phyloP scores from a whole-genome alignment of 2,888 invertebrate species.

The Nycteola revayana region DNA sequence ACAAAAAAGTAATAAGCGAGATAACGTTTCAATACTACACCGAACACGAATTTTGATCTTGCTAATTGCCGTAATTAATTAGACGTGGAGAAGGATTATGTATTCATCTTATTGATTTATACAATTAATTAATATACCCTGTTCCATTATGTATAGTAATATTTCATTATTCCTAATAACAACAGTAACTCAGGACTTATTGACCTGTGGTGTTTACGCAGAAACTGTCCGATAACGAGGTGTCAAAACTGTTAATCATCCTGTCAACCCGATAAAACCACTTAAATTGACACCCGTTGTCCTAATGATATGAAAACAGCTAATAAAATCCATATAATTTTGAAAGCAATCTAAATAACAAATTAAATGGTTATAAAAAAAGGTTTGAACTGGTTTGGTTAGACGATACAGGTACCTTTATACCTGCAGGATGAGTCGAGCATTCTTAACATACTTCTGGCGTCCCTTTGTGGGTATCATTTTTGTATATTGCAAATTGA shows the following conservation, averaged over 20 bases:
- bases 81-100: background rate
- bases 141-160: no score
- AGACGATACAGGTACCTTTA: slow-evolving; percentile 25
- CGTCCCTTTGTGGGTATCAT: slow-evolving; percentile 19
- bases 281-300: slow-evolving; percentile 19
- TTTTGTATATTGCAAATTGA: slow-evolving; percentile 15
- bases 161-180: no score
- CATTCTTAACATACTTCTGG: slow-evolving; percentile 42
- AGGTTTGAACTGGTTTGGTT: slow-evolving; percentile 30
- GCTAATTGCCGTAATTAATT: background rate
- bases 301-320: slow-evolving; percentile 25
- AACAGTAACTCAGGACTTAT: no score
- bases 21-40: slow-evolving; percentile 1
- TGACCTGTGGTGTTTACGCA: no score
- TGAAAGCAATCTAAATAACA: slow-evolving; percentile 26
- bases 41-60: background rate
- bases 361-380: slow-evolving; percentile 23
- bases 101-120: no score
- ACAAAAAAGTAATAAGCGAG: slow-evolving; percentile 7
- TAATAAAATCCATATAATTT: slow-evolving; percentile 31
- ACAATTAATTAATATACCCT: no score
- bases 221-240: background rate
- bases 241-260: slow-evolving; percentile 9
- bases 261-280: slow-evolving; percentile 10
- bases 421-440: slow-evolving; percentile 40